Evolutionary conservation across 2,797 vertebrate species (phyloP), one percentile per base, ranked within the genome.

Genomic region (Catamblyrhynchus diadema): DNA sequence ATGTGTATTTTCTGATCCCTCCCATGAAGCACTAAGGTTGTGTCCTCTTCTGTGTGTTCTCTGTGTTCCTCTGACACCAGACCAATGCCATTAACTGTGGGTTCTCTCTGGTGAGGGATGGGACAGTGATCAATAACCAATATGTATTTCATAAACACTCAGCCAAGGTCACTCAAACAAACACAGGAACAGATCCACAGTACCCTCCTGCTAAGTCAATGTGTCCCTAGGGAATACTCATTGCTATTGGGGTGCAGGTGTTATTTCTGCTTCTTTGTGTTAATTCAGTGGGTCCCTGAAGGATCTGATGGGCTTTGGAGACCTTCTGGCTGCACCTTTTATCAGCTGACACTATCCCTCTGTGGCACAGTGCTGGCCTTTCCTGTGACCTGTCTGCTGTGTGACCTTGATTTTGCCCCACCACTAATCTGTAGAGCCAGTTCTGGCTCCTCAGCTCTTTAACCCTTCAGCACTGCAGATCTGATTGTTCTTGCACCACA

Each of bases 221-320:
- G 1, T 33, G 42, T 37, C 88, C 25, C 89, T 2, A 6, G 77
- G 87, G 87, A 51, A 80, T 57, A 50, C 32, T 70, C 82, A 12
- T 6, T 21, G 85, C 80, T 93, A 22, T 95, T 88, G 94, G 95
- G 94, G 93, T 95, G 91, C 95, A 97, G 95, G 87, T 96, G 95
- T 79, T 96, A 64, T 66, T 96, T 90, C 85, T 84, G 89, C 91
- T 81, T 57, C 80, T 66, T 74, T 73, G 66, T 94, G 96, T 93
- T 93, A 93, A 95, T 97, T 96, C 91, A 70, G 39, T 37, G 25
- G 33, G 79, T 96, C 94, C 94, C 95, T 94, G 77, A 95, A 96
- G 92, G 79, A 84, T 93, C 94, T 86, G 94, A 89, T 75, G 91
- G 89, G 94, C 93, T 94, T 95, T 91, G 82, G 89, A 94, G 92